phyloP scores from a whole-genome alignment of 2,113 vertebrate genomes.

The Sapajus apella region DNA sequence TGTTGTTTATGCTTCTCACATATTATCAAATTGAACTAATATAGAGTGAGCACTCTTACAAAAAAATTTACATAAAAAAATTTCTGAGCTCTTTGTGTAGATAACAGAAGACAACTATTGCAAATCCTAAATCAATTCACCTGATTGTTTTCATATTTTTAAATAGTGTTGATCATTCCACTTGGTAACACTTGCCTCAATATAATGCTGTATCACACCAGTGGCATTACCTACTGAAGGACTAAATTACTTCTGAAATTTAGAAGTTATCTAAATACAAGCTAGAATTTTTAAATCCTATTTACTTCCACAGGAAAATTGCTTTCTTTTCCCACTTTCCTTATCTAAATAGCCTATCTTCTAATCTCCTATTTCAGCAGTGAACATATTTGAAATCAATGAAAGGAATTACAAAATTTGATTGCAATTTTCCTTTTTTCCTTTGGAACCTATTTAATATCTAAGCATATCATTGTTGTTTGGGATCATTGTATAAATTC shows the following conservation, averaged over 20 bases:
- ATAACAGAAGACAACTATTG: neutral
- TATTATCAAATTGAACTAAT: neutral
- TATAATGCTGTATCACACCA: neutral
- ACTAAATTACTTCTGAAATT: neutral
- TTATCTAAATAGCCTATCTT: neutral
- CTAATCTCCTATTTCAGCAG: neutral
- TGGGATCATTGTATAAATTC: neutral
- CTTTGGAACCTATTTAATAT: neutral
- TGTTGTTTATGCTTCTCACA: neutral
- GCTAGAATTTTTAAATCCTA: neutral
- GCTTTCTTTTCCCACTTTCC: neutral
- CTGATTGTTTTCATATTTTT: neutral
- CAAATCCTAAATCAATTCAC: neutral
- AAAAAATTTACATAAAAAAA: slow-evolving; percentile 22
- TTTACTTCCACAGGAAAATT: neutral
- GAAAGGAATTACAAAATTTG: neutral
- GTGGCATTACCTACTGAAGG: neutral
- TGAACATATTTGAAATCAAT: neutral
- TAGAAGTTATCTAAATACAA: neutral
- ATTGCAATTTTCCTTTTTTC: neutral
- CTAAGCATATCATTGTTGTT: neutral
- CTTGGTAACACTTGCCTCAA: neutral
- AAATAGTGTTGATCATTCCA: neutral
- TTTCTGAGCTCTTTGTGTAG: neutral
- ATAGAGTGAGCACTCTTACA: neutral